Evolutionary conservation across 2,113 vertebrate genomes (phyloP), one percentile per base, ranked within the genome.

Genomic region (Chaetura pelagica): DNA sequence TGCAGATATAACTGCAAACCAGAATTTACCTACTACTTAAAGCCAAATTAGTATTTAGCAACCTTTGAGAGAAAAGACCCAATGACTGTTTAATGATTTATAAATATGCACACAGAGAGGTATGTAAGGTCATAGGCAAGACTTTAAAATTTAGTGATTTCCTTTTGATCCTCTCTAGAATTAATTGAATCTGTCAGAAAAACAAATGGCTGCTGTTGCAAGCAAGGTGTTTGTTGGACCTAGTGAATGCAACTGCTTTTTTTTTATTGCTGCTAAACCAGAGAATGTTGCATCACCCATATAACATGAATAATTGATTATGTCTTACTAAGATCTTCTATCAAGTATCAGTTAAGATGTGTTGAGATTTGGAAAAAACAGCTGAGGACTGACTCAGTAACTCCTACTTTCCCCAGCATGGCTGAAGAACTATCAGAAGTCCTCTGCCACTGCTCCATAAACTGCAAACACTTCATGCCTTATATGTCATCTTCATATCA

Each of bases 141-240:
- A 87, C 62, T 82, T 93, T 15, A 71, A 92, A 89, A 96, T 89
- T 29, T 72, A 86, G 48, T 74, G 4, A 93, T 75, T 94, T 84
- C 58, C 55, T 96, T 96, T 96, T 94, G 84, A 95, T 96, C 35
- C 22, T 87, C 64, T 71, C 71, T 87, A 92, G 34, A 93, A 94
- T 93, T 78, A 63, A 93, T 22, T 85, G 40, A 68, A 61, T 93
- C 73, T 89, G 68, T 89, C 91, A 89, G 82, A 79, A 92, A 93
- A 96, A 90, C 44, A 94, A 92, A 96, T 30, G 57, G 71, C 61
- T 96, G 59, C 52, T 93, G 63, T 89, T 85, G 52, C 59, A 85
- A 87, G 71, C 63, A 72, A 87, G 81, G 61, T 95, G 87, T 91
- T 94, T 80, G 81, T 13, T 86, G 64, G 80, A 73, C 32, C 34